Evolutionary conservation across 2,113 vertebrate genomes (phyloP).

Genomic region (Psammodynastes pulverulentus): DNA sequence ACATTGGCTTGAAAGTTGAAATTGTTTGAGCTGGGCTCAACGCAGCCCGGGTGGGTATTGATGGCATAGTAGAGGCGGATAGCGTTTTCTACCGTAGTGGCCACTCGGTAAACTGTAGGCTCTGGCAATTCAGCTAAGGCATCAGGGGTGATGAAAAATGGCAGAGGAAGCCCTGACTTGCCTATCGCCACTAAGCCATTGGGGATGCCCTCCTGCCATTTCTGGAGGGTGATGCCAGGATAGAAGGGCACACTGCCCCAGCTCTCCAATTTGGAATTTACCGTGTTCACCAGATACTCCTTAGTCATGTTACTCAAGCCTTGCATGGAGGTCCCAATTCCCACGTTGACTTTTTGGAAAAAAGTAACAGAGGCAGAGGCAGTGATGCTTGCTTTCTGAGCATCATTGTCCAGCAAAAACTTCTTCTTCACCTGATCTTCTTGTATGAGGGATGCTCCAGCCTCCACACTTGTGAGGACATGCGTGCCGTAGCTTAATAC

Average conservation of each 20-base stretch:
- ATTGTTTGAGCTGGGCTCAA: constrained; percentile 57
- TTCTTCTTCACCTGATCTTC: constrained; percentile 68
- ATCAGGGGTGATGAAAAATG: constrained; percentile 63
- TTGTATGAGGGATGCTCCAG: constrained; percentile 65
- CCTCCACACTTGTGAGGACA: constrained; percentile 61
- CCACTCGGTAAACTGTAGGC: constrained; percentile 64
- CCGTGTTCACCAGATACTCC: constrained; percentile 60
- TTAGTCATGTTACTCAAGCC: constrained; percentile 46
- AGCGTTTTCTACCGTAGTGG: constrained; percentile 49
- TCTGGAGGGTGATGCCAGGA: constrained; percentile 74
- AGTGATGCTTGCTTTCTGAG: constrained; percentile 42
- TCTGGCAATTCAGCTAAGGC: constrained; percentile 66
- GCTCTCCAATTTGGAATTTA: constrained; percentile 66
- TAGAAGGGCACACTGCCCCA: constrained; percentile 70
- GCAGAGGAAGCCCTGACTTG: constrained; percentile 65
- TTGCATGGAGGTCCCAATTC: constrained; percentile 37
- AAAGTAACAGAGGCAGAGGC: constrained; percentile 62
- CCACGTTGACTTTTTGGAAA: constrained; percentile 64
- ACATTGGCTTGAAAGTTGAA: constrained; percentile 75
- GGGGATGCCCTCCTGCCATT: constrained; percentile 71
- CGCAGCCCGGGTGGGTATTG: constrained; percentile 69
- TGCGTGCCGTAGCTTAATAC: constrained; percentile 72
- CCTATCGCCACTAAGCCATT: constrained; percentile 74
- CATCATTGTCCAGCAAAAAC: constrained; percentile 51
- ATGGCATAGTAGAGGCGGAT: constrained; percentile 64